These are phyloP conservation scores for Parauchenoglanis punctatus DNA, from an alignment of 2,797 vertebrate genomes.

Conservation along the genomic window DNA sequence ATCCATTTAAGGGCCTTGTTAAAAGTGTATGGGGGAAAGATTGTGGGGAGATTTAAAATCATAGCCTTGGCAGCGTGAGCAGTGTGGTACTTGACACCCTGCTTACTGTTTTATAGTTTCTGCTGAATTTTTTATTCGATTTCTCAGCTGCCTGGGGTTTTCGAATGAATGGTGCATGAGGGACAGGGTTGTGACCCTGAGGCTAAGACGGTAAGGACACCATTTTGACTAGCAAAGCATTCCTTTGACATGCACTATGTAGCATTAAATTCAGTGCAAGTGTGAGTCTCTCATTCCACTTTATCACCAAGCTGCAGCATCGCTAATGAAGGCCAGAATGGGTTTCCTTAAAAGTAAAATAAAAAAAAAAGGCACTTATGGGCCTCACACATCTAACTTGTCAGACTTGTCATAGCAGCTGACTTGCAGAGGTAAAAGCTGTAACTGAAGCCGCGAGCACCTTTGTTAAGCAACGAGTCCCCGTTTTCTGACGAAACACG, in stretches of 20 bases:
- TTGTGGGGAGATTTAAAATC: conserved; percentile 61
- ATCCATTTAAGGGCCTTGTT: conserved; percentile 58
- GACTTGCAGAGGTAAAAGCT: conserved; percentile 25
- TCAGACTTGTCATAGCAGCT: conserved; percentile 33
- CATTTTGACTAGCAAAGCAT: conserved; percentile 49
- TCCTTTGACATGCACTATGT: conserved; percentile 9
- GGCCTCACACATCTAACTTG: conserved; percentile 16
- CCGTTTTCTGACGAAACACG: conserved; percentile 22
- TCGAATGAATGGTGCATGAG: conserved; percentile 46
- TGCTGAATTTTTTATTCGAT: conserved; percentile 48
- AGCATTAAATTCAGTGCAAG: conserved; percentile 34
- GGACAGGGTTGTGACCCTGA: conserved; percentile 55
- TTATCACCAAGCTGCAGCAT: conserved; percentile 47
- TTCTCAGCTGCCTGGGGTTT: conserved; percentile 42
- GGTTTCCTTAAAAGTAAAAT: conserved; percentile 33
- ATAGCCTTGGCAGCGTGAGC: conserved; percentile 50
- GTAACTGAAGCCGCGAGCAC: not conserved
- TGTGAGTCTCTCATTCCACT: conserved; percentile 38
- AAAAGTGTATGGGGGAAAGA: conserved; percentile 54
- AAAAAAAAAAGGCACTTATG: conserved; percentile 22
- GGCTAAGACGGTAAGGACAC: conserved; percentile 43
- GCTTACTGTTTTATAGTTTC: conserved; percentile 54
- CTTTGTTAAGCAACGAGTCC: conserved; percentile 4
- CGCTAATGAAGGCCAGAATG: conserved; percentile 49
- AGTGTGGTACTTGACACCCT: conserved; percentile 53